Base-by-base conservation (phyloP, 2,797 vertebrate genomes). In the Molossus alvarezi region DNA sequence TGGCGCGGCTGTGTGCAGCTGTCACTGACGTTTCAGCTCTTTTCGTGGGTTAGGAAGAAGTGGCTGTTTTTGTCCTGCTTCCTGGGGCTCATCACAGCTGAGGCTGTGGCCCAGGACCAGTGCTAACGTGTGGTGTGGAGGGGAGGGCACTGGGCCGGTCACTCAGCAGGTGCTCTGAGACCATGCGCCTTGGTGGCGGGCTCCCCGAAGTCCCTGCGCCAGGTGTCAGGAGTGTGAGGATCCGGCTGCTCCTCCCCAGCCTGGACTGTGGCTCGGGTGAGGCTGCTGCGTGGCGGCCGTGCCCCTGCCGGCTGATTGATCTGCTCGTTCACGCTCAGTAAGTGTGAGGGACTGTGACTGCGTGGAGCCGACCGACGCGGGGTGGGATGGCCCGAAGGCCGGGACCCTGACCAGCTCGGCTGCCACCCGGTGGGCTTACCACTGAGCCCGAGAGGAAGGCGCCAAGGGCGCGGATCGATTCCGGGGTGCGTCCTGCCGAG, bases 1-100 rank as follows among this genome's bases (percentile, higher is more conserved):
- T 91, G 95, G 96, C 83, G 94, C 95, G 97, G 94, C 75, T 97
- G 95, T 85, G 0, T 94, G 86, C 93, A 53, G 14, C 53, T 62
- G 57, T 94, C 57, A 62, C 94, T 77, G 88, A 60, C 84, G 60
- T 90, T 58, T 41, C 48, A 3, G 79, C 81, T 97, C 80, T 76
- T 64, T 57, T 58, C 90, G 29, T 62, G 79, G 79, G 87, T 76
- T 55, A 76, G 97, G 64, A 93, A 73, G 94, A 93, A 92, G 33
- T 77, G 62, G 69, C 93, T 92, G 18, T 62, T 67, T 62, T 64
- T 88, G 20, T 85, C 3, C 69, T 51, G 84, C 88, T 97, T 97
- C 80, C 95, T 93, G 91, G 92, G 80, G 76, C 33, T 90, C 60
- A 87, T 69, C 25, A 14, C 12, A 58, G 33, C 55, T 4, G 17